These are phyloP conservation scores for Callosobruchus maculatus DNA, from an alignment of 2,888 invertebrate species.

Conservation along the genomic window DNA sequence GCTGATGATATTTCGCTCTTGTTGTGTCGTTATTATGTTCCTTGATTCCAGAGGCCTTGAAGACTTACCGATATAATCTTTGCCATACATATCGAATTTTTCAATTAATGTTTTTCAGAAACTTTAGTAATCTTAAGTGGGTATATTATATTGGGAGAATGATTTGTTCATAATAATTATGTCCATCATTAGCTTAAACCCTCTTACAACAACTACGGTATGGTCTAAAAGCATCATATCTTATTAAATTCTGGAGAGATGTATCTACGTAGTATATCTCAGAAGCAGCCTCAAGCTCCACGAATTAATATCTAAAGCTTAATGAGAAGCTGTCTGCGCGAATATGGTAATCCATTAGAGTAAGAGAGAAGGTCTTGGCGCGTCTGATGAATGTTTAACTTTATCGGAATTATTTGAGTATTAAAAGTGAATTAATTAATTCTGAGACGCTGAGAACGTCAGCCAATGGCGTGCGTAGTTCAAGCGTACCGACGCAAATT, in stretches of 20 bases:
- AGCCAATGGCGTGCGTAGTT: not conserved
- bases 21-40: no score
- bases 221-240: not conserved
- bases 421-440: slow-evolving; percentile 44
- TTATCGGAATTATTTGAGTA: slow-evolving; percentile 44
- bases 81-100: no score
- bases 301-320: slow-evolving; percentile 45
- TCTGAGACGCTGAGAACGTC: slow-evolving; percentile 18
- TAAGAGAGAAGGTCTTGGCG: not conserved
- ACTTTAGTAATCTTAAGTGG: no score
- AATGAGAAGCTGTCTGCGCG: slow-evolving; percentile 36
- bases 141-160: no score
- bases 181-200: no score
- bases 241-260: not conserved
- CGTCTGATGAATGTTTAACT: slow-evolving; percentile 43
- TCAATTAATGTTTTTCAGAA: no score
- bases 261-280: not conserved
- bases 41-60: no score
- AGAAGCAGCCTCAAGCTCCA: slow-evolving; percentile 4
- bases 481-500: no score
- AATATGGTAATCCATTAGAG: slow-evolving; percentile 38
- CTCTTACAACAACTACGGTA: no score
- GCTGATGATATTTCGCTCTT: no score
- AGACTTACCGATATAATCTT: no score
- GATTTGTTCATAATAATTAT: no score